phyloP scores from a whole-genome alignment of 1,140 invertebrate genomes.

The Drosophila fuyamai region DNA sequence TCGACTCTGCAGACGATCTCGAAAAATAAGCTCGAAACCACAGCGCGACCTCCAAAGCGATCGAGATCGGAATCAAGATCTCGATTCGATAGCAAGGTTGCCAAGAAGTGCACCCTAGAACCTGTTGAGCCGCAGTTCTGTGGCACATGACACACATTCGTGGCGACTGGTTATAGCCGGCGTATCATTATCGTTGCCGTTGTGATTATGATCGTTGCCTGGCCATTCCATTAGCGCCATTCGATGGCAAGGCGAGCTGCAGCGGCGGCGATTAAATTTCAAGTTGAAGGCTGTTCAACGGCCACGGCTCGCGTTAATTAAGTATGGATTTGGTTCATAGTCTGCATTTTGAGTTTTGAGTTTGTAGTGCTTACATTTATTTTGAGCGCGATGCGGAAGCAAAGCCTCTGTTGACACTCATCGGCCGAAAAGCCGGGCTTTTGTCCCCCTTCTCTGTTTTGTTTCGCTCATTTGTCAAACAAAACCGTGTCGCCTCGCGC shows the following conservation, averaged over 20 bases:
- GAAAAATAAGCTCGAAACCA: constrained; percentile 5
- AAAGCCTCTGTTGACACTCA: constrained; percentile 10
- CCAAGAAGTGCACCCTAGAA: constrained; percentile 47
- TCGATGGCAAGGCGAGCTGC: constrained; percentile 42
- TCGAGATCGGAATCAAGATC: constrained; percentile 24
- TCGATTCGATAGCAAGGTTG: constrained; percentile 45
- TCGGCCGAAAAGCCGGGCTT: constrained; percentile 2
- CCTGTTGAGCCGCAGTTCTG: constrained; percentile 52
- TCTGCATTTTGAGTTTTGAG: constrained; percentile 60
- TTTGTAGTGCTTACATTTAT: constrained; percentile 19
- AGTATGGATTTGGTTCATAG: constrained; percentile 72
- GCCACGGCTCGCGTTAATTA: constrained; percentile 54
- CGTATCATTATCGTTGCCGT: constrained; percentile 16
- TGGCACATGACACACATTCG: constrained; percentile 50
- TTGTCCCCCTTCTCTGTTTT: constrained; percentile 31
- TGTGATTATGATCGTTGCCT: background rate
- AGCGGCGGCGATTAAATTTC: constrained; percentile 49
- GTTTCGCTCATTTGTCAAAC: constrained; percentile 24
- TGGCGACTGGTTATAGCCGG: constrained; percentile 16
- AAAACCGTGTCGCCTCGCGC: constrained; percentile 56
- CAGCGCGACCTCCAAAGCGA: constrained; percentile 19
- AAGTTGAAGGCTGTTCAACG: constrained; percentile 74
- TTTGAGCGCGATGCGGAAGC: constrained; percentile 63
- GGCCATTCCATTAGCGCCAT: constrained; percentile 43
- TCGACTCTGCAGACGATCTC: constrained; percentile 47